Base-by-base conservation (phyloP, 2,113 vertebrate genomes). In the Mionectes macconnelli region DNA sequence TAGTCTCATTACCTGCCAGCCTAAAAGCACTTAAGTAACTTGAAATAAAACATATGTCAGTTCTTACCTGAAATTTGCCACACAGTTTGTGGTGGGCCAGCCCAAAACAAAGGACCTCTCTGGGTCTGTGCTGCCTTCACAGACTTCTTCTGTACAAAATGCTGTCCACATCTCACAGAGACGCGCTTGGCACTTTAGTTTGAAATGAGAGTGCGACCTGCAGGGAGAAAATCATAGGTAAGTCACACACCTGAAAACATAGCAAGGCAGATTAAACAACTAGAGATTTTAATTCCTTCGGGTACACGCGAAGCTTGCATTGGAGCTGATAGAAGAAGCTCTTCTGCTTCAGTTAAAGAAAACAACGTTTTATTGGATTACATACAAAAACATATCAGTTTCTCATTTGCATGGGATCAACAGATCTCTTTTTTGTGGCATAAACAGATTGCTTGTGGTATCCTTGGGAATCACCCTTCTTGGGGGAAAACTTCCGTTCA, bases 21-120 rank as follows among this genome's bases (percentile, higher is more conserved):
- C 39, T 62, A 27, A 42, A 83, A 74, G 57, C 9, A 74, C 52
- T 31, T 50, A 23, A 15, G 8, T 30, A 57, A 87, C 33, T 70
- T 72, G 30, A 92, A 92, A 39, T 31, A 73, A 80, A 73, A 70
- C 8, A 10, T 28, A 52, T 31, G 20, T 20, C 5, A 27, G 5
- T 44, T 95, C 95, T 84, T 98, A 99, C 99, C 99, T 99, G 98
- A 99, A 99, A 52, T 98, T 98, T 68, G 98, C 99, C 91, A 99
- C 99, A n/a, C 98, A 99, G 98, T 99, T 99, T 91, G 98, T 98
- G 11, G 98, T 99, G 78, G 99, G 99, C 99, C 99, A 99, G 87
- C 99, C 99, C 97, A 99, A 93, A 92, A 99, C 99, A 37, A 99
- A 99, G 91, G 99, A 99, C 69, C 95, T 98, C 45, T 97, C 92